Conservation (phyloP, 2,113 vertebrate species). For the Trachemys scripta region DNA sequence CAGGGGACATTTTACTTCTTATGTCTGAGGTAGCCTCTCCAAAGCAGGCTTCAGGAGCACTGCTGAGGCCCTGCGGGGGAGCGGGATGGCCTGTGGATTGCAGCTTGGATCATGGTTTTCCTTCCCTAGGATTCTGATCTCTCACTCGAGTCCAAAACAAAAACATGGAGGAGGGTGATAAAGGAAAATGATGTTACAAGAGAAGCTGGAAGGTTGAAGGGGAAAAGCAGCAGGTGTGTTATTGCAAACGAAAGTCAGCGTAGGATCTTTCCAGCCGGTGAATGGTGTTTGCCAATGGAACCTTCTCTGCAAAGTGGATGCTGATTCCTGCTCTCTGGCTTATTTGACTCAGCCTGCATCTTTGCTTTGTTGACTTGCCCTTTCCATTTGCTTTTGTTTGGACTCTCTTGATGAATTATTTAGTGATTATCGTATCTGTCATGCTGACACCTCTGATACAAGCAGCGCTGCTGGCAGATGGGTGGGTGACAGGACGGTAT, state of each 20-base stretch:
- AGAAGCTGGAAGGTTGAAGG: background rate
- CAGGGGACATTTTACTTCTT: background rate
- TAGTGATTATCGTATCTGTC: background rate
- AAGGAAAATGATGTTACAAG: background rate
- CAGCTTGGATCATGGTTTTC: background rate
- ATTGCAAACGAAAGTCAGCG: background rate
- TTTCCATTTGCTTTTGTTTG: background rate
- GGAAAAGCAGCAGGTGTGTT: background rate
- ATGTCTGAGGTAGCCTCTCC: background rate
- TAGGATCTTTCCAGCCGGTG: background rate
- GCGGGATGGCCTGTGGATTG: background rate
- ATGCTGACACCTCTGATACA: background rate
- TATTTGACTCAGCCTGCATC: background rate
- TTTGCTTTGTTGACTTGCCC: background rate
- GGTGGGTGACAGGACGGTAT: constrained; percentile 17
- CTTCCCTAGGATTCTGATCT: background rate
- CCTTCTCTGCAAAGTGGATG: background rate
- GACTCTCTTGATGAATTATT: constrained; percentile 61
- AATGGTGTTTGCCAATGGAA: background rate
- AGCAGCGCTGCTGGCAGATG: background rate
- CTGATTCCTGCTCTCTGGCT: background rate
- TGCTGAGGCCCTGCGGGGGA: background rate
- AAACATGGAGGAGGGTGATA: background rate
- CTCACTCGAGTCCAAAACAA: background rate
- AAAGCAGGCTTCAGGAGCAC: background rate